A percentile compares a stretch with the other conserved stretches of the same genome.
These are phyloP conservation scores for Scopus umbretta DNA, from an alignment of 2,113 vertebrate genomes.

Conservation along the genomic window DNA sequence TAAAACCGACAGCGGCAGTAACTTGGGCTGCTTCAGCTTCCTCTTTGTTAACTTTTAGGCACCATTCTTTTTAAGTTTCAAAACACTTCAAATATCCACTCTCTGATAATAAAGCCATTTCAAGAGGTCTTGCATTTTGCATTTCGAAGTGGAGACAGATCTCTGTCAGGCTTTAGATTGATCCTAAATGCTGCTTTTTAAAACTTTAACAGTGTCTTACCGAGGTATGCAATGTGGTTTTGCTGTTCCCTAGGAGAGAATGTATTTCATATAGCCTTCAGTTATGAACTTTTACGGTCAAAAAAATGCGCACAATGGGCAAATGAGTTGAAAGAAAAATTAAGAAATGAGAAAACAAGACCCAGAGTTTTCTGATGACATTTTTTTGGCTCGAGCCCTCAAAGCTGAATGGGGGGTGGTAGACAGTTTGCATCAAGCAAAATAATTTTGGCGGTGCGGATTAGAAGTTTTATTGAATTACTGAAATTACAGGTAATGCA, in stretches of 20 bases:
- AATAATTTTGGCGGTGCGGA: not conserved
- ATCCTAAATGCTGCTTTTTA: slow-evolving; percentile 40
- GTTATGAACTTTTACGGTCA: not conserved
- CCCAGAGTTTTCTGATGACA: not conserved
- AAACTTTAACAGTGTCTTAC: slow-evolving; percentile 24
- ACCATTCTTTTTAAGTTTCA: not conserved
- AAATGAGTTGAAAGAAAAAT: not conserved
- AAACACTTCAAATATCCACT: not conserved
- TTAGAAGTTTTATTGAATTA: not conserved
- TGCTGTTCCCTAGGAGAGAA: not conserved
- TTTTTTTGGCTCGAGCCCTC: not conserved
- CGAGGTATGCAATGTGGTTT: not conserved
- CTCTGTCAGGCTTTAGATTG: not conserved
- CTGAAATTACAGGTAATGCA: not conserved
- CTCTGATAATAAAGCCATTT: not conserved
- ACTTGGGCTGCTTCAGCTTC: not conserved
- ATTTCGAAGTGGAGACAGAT: not conserved
- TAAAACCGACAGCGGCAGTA: not conserved
- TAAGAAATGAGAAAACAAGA: not conserved
- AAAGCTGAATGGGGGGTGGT: not conserved
- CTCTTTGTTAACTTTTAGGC: not conserved
- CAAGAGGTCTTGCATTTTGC: not conserved
- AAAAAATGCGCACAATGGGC: slow-evolving; percentile 5
- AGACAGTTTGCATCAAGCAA: not conserved
- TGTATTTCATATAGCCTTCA: not conserved